A percentile compares a stretch with the other conserved stretches of the same genome.
These are phyloP conservation scores for Ganaspis brasiliensis DNA, from an alignment of 2,888 invertebrate genomes.

Conservation along the genomic window DNA sequence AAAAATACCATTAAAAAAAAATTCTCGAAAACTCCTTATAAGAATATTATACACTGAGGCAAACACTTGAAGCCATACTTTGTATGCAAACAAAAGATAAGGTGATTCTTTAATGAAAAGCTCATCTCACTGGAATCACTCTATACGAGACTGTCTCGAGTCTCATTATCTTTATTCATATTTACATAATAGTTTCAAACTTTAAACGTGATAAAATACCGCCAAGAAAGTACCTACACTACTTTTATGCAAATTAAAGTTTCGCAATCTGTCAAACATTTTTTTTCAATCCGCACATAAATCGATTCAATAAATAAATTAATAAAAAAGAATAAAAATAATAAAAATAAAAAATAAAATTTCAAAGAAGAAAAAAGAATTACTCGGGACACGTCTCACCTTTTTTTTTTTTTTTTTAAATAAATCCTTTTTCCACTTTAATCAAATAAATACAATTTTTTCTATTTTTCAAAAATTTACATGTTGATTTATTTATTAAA, in stretches of 20 bases:
- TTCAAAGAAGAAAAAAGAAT: too few relatives aligned
- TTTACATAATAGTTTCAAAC: slow-evolving; percentile 21
- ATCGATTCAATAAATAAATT: background rate
- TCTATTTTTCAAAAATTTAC: too few relatives aligned
- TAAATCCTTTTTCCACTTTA: too few relatives aligned
- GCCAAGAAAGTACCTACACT: slow-evolving; percentile 9
- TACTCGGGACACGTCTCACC: too few relatives aligned
- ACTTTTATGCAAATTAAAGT: slow-evolving; percentile 11
- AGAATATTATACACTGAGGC: too few relatives aligned
- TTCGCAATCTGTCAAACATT: background rate
- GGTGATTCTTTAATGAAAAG: slow-evolving; percentile 20
- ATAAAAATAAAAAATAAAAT: background rate
- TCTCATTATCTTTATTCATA: slow-evolving; percentile 29
- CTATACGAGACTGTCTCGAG: slow-evolving; percentile 2
- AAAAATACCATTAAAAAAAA: too few relatives aligned
- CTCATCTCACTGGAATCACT: slow-evolving; percentile 14
- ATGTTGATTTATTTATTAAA: too few relatives aligned
- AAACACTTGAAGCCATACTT: background rate
- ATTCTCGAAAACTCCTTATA: too few relatives aligned
- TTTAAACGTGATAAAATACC: slow-evolving; percentile 12
- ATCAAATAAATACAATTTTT: too few relatives aligned
- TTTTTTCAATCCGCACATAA: background rate
- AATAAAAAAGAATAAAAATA: background rate
- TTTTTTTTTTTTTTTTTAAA: too few relatives aligned
- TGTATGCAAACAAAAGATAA: slow-evolving; percentile 36